Evolutionary conservation across 2,888 invertebrate genomes (phyloP), one percentile per base, ranked within the genome.

Genomic region (Philhelius pedissequus): DNA sequence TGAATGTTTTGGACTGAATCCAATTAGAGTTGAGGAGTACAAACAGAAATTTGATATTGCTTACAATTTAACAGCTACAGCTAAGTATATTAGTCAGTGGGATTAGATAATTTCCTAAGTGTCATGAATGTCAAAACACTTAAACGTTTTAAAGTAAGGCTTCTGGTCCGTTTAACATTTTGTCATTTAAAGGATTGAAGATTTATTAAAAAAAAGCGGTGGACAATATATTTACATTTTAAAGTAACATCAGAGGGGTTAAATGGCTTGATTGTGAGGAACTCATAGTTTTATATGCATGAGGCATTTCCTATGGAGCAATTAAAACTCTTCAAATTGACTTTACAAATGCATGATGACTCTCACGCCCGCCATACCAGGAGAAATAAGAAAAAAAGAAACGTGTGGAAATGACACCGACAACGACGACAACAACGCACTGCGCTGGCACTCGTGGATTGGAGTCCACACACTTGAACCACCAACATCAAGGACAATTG

Each of bases 401-500:
- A 64, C 32, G 48, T 64, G 27, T 64, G 45, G 32, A 64, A 64
- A 64, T 64, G 64, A 64, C 30, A 35, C 45, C 58, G 15, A 35
- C 38, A 5, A 15, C 38, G 15, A 48, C 15, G 43, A 43, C 43
- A 38, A 43, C 43, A 32, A 64, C 48, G 32, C 45, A 64, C 48
- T 48, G n/a, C n/a, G n/a, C n/a, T n/a, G n/a, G n/a, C n/a, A n/a
- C 40, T 40, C 45, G 13, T 45, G 45, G 30, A 22, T 22, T 22
- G 48, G 20, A 32, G 20, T 18, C 45, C 48, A n/a, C 45, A 64
- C 45, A 45, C 45, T 64, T 64, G 64, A 64, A 48, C 64, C 48
- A 30, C n/a, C 45, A n/a, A n/a, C n/a, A 64, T 64, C 45, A 64
- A 64, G 64, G 64, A 64, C 64, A 64, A 48, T 64, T 48, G 64